Evolutionary conservation across 2,113 vertebrate species (phyloP), one percentile per base, ranked within the genome.

Genomic region (Catharus fuscescens): DNA sequence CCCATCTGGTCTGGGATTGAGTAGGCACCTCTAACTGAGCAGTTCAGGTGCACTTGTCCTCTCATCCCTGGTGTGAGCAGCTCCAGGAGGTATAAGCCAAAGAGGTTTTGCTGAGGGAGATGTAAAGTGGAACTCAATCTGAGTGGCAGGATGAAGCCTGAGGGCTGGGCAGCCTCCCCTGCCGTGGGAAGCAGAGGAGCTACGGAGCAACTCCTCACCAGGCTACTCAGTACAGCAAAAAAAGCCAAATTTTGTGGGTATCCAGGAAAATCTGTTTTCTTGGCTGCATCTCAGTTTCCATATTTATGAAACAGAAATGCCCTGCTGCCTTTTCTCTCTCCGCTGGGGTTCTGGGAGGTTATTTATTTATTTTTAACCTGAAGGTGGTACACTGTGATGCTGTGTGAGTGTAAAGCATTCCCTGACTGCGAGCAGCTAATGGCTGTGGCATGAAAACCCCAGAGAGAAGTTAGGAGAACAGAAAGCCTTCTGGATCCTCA

Each of bases 401-500:
- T 56, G 14, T 0, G 0, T 28, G 81, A 67, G 52, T 40, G 65
- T 82, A 65, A 82, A 86, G 82, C 82, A 13, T 70, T 80, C 73
- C 59, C 59, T 57, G 78, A 79, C 61, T 81, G 25, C 0, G 0
- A 81, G 31, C 16, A 4, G 86, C 70, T 95, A 95, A 96, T 96
- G 87, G 80, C 86, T 91, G 61, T 93, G 94, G 91, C 93, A 40
- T 42, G 89, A 92, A 94, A 89, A 76, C 95, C 93, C 88, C 60
- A 86, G 96, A 93, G 92, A 94, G 92, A 90, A 86, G 65, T 96
- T 88, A 88, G 48, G 74, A 78, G 77, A 85, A 87, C 69, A 91
- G 82, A 95, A 96, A 95, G 79, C 84, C 60, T 60, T 80, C 54
- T 0, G 0, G 21, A 72, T 84, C 92, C 88, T 84, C 74, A 44